phyloP scores from a whole-genome alignment of 1,140 invertebrate genomes.

The Lucilia sericata region DNA sequence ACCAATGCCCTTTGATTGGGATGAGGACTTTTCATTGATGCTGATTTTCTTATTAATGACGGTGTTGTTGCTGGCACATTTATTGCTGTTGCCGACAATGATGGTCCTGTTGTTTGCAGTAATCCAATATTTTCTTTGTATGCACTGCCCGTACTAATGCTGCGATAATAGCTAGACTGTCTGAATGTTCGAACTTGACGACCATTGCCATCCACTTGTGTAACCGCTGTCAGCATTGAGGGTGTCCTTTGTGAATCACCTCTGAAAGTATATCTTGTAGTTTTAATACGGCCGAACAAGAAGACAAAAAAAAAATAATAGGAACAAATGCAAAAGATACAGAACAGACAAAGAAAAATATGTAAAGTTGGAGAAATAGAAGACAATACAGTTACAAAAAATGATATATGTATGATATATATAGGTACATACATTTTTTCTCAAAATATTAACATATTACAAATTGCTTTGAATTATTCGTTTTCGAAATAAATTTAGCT shows the following conservation, averaged over 20 bases:
- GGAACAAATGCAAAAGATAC: constrained; percentile 42
- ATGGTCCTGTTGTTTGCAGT: constrained; percentile 52
- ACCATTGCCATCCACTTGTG: constrained; percentile 59
- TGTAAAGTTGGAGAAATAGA: too few relatives aligned
- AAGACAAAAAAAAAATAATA: neutral
- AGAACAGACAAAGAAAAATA: neutral
- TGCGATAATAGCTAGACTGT: constrained; percentile 64
- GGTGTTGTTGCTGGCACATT: constrained; percentile 48
- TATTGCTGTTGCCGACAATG: neutral
- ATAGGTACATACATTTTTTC: too few relatives aligned
- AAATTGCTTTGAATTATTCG: too few relatives aligned
- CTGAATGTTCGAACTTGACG: constrained; percentile 58
- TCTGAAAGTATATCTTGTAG: constrained; percentile 50
- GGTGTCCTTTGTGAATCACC: constrained; percentile 65
- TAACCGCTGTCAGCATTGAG: constrained; percentile 64
- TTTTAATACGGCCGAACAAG: neutral
- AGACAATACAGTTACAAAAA: too few relatives aligned
- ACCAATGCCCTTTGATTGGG: constrained; percentile 49
- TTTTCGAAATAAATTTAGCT: too few relatives aligned
- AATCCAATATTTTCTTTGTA: constrained; percentile 62
- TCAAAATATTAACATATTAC: too few relatives aligned
- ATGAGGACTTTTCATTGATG: constrained; percentile 56
- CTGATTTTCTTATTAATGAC: constrained; percentile 56
- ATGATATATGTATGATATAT: too few relatives aligned
- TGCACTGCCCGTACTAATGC: constrained; percentile 53